phyloP scores from a whole-genome alignment of 1,140 invertebrate genomes.

The Calosoma granatense region DNA sequence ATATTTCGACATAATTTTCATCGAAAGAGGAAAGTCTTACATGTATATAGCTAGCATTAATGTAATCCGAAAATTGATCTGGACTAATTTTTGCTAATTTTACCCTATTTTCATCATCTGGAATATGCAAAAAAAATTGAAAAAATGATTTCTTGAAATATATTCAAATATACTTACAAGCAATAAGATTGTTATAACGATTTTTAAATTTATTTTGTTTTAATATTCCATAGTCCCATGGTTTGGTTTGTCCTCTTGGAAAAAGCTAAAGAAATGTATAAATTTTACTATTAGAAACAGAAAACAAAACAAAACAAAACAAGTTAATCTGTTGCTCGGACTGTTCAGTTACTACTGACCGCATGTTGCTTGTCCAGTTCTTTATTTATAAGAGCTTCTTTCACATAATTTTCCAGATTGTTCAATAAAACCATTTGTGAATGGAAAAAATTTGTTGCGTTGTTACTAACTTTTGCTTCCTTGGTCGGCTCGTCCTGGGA shows the following conservation, averaged over 20 bases:
- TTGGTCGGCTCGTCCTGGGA: too few species aligned
- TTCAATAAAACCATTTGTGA: not conserved
- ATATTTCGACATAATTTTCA: slow-evolving; percentile 8
- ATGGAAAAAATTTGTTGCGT: not conserved
- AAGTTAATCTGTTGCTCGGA: not conserved
- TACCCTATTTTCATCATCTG: slow-evolving; percentile 65
- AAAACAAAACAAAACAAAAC: not conserved
- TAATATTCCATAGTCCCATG: not conserved
- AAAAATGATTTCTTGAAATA: not conserved
- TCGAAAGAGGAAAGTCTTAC: too few species aligned
- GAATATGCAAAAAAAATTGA: slow-evolving; percentile 21
- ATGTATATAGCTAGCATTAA: slow-evolving; percentile 67
- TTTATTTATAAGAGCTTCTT: slow-evolving; percentile 1
- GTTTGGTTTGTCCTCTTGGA: slow-evolving; percentile 6
- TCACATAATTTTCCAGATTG: not conserved
- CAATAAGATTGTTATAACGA: slow-evolving; percentile 64
- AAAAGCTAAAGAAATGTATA: not conserved
- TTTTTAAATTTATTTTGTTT: slow-evolving; percentile 54
- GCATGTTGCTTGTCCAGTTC: not conserved
- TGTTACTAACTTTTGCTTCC: not conserved
- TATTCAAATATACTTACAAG: slow-evolving; percentile 47
- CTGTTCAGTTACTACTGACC: too few species aligned
- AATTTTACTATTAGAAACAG: not conserved
- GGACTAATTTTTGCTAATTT: slow-evolving; percentile 47
- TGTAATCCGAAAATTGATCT: slow-evolving; percentile 49